These are phyloP conservation scores for Hirtodrosophila trivittata DNA, from an alignment of 2,888 invertebrate species.

Conservation along the genomic window DNA sequence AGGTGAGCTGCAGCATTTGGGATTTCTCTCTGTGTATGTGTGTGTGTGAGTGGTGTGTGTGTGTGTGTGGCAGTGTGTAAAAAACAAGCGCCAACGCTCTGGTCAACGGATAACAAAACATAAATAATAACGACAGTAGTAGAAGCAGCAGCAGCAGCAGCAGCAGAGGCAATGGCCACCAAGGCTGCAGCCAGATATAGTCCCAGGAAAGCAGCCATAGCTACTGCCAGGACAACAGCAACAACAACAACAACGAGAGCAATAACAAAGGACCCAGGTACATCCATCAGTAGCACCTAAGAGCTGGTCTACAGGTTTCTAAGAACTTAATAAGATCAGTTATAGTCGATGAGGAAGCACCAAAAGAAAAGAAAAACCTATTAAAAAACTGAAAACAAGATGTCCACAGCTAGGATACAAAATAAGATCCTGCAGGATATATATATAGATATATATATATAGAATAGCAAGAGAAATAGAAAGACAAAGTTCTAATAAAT, in stretches of 20 bases:
- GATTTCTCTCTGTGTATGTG: constrained; percentile 12
- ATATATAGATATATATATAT: background rate
- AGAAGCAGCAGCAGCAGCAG: constrained; percentile 7
- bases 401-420: no score
- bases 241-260: background rate
- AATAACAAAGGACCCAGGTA: constrained; percentile 6
- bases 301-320: constrained; percentile 11
- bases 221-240: constrained; percentile 4
- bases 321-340: constrained; percentile 24
- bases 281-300: constrained; percentile 7
- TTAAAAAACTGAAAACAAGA: constrained; percentile 5
- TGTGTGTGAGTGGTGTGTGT: constrained; percentile 18
- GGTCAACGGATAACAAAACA: constrained; percentile 81
- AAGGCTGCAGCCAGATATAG: constrained; percentile 42
- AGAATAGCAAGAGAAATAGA: background rate
- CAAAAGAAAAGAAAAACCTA: background rate
- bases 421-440: no score
- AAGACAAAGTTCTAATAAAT: no score
- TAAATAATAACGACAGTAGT: constrained; percentile 80
- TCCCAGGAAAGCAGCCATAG: constrained; percentile 25
- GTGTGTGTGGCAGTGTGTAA: constrained; percentile 26
- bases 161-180: constrained; percentile 31
- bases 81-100: constrained; percentile 75
- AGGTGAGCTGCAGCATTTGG: constrained; percentile 62
- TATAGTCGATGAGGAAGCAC: no score